Evolutionary conservation across 2,888 invertebrate genomes (phyloP).

Genomic region (Osmoderma eremita): DNA sequence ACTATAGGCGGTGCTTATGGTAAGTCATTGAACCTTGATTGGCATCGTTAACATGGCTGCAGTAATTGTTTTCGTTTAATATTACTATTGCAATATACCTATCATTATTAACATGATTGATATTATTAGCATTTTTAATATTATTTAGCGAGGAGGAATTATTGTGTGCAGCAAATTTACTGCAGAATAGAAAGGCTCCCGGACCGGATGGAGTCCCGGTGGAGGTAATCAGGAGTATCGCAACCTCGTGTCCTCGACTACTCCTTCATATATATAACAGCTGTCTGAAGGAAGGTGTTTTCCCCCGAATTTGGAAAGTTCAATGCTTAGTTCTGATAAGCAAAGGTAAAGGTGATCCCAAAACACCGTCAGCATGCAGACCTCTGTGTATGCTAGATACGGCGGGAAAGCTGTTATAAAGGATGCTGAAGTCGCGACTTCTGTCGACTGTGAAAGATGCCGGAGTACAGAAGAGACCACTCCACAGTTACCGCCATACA

Average conservation of each 20-base stretch:
- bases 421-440: not conserved
- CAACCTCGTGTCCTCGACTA: not conserved
- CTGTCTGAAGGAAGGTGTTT: constrained; percentile 25
- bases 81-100: too few species aligned
- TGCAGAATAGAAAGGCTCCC: constrained; percentile 23
- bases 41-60: too few species aligned
- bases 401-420: constrained; percentile 14
- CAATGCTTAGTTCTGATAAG: not conserved
- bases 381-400: not conserved
- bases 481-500: not conserved
- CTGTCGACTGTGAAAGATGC: not conserved
- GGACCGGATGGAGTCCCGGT: constrained; percentile 32
- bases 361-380: not conserved
- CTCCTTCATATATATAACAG: constrained; percentile 5
- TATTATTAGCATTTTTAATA: too few species aligned
- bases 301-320: constrained; percentile 29
- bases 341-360: constrained; percentile 1
- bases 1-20: too few species aligned
- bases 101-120: too few species aligned
- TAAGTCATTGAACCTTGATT: too few species aligned
- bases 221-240: constrained; percentile 7
- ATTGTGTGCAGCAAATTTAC: not conserved
- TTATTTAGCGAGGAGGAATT: not conserved
- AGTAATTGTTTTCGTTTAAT: too few species aligned
- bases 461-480: not conserved